These are phyloP conservation scores for Chrysodeixis includens DNA, from an alignment of 2,888 invertebrate genomes.

Conservation along the genomic window DNA sequence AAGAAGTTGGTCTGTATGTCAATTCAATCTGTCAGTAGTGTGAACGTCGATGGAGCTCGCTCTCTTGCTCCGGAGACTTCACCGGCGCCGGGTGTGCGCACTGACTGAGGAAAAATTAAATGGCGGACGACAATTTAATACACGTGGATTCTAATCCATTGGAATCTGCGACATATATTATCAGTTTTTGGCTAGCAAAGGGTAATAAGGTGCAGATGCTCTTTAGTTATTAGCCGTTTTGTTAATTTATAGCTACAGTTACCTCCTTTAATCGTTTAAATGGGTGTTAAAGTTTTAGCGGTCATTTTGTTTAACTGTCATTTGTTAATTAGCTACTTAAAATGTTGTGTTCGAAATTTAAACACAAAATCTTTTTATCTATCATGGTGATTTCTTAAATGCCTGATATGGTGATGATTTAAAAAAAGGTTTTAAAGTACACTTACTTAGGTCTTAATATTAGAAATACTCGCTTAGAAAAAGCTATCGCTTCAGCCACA, in stretches of 20 bases:
- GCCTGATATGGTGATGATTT: not conserved
- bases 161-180: too few relatives aligned
- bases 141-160: too few relatives aligned
- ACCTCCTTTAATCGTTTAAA: not conserved
- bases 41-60: too few relatives aligned
- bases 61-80: too few relatives aligned
- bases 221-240: conserved; percentile 9
- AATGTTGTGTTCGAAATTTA: not conserved
- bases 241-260: conserved; percentile 9
- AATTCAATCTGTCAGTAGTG: too few relatives aligned
- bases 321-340: not conserved
- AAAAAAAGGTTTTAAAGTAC: not conserved
- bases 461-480: not conserved
- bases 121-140: too few relatives aligned
- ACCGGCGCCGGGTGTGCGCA: too few relatives aligned
- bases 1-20: too few relatives aligned
- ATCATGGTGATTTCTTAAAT: not conserved
- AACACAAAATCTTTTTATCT: not conserved
- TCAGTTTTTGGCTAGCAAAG: conserved; percentile 33
- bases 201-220: conserved; percentile 15
- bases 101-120: too few relatives aligned
- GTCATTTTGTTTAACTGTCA: not conserved
- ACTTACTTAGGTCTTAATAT: not conserved
- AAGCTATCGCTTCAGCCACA: conserved; percentile 47
- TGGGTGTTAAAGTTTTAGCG: not conserved